Evolutionary conservation across 1,140 invertebrate genomes (phyloP).

Genomic region (Delia radicum): DNA sequence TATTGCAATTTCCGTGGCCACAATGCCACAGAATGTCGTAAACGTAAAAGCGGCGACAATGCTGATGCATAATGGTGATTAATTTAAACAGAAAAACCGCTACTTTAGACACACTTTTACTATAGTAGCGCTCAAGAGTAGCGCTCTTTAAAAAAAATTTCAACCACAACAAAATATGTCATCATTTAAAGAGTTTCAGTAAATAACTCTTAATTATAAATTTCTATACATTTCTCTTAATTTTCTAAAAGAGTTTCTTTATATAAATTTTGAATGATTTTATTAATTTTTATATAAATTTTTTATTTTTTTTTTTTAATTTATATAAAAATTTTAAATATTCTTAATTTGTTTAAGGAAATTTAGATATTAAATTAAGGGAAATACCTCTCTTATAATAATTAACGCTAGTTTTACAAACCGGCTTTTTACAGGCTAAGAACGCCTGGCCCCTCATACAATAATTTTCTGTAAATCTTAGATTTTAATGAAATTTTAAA

Average conservation of each 20-base stretch:
- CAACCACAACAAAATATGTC: too few species aligned
- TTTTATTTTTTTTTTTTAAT: background rate
- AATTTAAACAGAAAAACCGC: background rate
- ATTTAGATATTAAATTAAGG: background rate
- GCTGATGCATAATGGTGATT: background rate
- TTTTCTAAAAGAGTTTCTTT: background rate
- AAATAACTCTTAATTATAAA: background rate
- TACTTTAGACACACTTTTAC: background rate
- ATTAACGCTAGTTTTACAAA: slow-evolving; percentile 10
- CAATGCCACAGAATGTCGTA: slow-evolving; percentile 24
- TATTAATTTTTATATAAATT: background rate
- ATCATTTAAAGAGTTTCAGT: background rate
- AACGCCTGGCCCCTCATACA: background rate
- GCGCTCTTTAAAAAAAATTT: too few species aligned
- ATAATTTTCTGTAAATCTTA: background rate
- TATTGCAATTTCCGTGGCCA: slow-evolving; percentile 28
- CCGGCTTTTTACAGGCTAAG: slow-evolving; percentile 17
- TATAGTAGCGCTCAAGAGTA: background rate
- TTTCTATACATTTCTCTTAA: background rate
- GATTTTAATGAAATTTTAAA: background rate
- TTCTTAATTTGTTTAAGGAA: background rate
- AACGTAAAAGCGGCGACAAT: slow-evolving; percentile 19
- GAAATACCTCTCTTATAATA: background rate
- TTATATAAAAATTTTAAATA: background rate
- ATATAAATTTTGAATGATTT: background rate